A percentile compares a stretch with the other conserved stretches of the same genome.
Evolutionary conservation across 1,140 invertebrate genomes (phyloP).

Genomic region (Pectinophora gossypiella): DNA sequence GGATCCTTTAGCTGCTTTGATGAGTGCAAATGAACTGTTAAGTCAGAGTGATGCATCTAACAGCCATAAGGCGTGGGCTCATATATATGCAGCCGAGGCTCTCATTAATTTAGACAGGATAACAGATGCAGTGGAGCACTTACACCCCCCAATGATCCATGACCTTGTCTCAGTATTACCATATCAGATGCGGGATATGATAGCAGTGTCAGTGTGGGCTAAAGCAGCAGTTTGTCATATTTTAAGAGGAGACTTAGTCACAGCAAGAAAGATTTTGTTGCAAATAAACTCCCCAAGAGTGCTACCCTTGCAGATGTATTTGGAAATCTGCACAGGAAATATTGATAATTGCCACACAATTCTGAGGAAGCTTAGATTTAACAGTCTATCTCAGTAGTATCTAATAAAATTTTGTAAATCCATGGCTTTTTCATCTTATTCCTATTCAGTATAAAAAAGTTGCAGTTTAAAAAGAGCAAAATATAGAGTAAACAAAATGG

Average conservation of each 20-base stretch:
- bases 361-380: conserved; percentile 56
- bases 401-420: conserved; percentile 8
- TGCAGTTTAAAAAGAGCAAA: too few species aligned
- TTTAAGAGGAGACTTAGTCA: conserved; percentile 59
- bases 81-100: conserved; percentile 93
- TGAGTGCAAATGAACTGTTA: conserved; percentile 83
- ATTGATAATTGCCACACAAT: conserved; percentile 68
- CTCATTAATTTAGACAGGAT: conserved; percentile 90
- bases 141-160: conserved; percentile 86
- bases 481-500: too few species aligned
- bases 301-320: conserved; percentile 68
- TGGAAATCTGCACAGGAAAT: conserved; percentile 71
- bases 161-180: conserved; percentile 60
- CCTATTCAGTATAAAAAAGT: too few species aligned
- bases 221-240: conserved; percentile 69
- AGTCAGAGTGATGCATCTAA: conserved; percentile 69
- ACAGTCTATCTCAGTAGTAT: conserved; percentile 31
- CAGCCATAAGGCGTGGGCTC: conserved; percentile 84
- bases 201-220: conserved; percentile 66
- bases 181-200: conserved; percentile 58
- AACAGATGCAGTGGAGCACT: conserved; percentile 88
- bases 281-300: conserved; percentile 68
- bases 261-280: conserved; percentile 60
- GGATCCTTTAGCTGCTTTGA: conserved; percentile 88
- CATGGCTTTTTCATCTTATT: too few species aligned